A percentile compares a stretch with the other conserved stretches of the same genome.
These are phyloP conservation scores for Ctenosaura bakeri DNA, from an alignment of 2,797 vertebrate species.

Conservation along the genomic window DNA sequence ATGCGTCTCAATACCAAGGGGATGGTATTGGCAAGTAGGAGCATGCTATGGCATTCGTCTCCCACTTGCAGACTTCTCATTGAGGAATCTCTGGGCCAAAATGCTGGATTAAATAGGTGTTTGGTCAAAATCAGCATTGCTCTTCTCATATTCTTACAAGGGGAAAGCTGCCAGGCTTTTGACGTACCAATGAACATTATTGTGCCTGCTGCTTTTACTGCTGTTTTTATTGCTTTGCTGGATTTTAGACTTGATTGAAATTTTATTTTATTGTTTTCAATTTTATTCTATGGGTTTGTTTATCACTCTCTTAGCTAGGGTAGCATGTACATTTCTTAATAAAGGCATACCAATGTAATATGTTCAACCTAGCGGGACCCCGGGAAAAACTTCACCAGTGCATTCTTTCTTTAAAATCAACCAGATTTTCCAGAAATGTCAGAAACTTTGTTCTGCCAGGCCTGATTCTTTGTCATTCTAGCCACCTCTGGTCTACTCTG, in stretches of 20 bases:
- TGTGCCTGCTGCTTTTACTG: background rate
- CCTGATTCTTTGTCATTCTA: background rate
- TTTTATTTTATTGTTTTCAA: background rate
- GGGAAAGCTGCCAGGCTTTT: background rate
- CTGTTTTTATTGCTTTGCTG: background rate
- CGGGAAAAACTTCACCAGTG: background rate
- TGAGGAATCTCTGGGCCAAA: background rate
- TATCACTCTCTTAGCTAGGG: background rate
- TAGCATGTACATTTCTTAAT: background rate
- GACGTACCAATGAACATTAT: background rate
- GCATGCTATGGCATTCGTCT: background rate
- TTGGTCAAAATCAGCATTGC: background rate
- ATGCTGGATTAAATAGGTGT: background rate
- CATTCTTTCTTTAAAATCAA: background rate
- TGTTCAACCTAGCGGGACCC: background rate
- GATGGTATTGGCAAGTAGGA: background rate
- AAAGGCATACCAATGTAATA: background rate
- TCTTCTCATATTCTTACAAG: background rate
- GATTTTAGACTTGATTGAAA: slow-evolving; percentile 1
- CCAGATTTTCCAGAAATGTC: background rate
- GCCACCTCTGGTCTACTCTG: background rate
- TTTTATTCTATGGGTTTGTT: slow-evolving; percentile 5
- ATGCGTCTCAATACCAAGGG: background rate
- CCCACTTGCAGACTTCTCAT: background rate
- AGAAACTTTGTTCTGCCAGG: background rate